Percentiles rank a stretch among this genome's conserved stretches.
Conservation (phyloP, 2,888 invertebrate genomes). For the Cantharis rufa region DNA sequence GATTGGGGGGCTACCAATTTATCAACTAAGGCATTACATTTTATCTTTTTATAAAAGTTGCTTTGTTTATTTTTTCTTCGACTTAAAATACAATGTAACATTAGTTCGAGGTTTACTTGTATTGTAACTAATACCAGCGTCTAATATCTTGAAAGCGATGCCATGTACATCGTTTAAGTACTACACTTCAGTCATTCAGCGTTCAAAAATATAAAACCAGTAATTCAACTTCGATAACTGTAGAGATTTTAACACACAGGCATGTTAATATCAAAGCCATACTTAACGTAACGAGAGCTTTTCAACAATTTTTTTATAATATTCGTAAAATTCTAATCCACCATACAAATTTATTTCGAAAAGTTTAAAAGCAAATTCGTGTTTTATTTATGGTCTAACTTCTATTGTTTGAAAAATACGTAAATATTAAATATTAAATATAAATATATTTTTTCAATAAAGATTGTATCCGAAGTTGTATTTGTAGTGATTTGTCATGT, state of each 20-base stretch:
- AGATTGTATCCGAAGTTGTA: neutral
- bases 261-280: neutral
- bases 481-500: neutral
- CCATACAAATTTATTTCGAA: neutral
- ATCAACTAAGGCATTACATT: neutral
- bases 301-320: neutral
- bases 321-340: neutral
- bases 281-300: neutral
- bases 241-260: neutral
- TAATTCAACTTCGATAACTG: neutral
- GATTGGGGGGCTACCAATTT: neutral
- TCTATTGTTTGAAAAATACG: neutral
- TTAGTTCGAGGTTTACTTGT: neutral
- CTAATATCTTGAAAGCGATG: constrained; percentile 14
- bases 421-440: neutral
- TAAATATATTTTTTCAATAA: neutral
- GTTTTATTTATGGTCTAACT: neutral
- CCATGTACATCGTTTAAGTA: constrained; percentile 12
- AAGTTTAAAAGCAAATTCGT: neutral
- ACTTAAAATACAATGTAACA: neutral
- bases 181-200: neutral
- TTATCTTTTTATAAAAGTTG: neutral
- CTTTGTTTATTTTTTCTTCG: neutral
- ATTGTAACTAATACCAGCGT: constrained; percentile 3
- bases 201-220: constrained; percentile 3